These are phyloP conservation scores for Tinea semifulvella DNA, from an alignment of 2,888 invertebrate genomes.

Conservation along the genomic window DNA sequence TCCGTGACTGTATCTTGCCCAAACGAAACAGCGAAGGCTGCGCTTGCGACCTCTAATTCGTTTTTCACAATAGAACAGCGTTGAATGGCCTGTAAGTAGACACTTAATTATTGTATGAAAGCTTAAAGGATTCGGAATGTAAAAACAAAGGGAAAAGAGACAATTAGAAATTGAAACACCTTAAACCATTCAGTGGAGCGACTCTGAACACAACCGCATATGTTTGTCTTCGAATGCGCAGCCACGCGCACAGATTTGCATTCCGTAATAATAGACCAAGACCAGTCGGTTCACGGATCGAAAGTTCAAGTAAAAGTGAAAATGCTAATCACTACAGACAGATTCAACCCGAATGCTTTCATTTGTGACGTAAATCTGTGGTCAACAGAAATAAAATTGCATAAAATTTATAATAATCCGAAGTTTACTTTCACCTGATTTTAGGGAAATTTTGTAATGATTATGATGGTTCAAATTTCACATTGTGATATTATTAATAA, in stretches of 20 bases:
- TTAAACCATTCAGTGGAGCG: conserved; percentile 29
- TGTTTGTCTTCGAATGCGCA: conserved; percentile 6
- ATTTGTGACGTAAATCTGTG: conserved; percentile 35
- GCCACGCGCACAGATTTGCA: conserved; percentile 14
- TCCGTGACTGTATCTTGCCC: conserved; percentile 29
- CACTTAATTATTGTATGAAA: background rate
- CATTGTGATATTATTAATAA: no score
- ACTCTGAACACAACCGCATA: conserved; percentile 22
- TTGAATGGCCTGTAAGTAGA: background rate
- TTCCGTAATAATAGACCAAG: conserved; percentile 16
- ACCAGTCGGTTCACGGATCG: conserved; percentile 23
- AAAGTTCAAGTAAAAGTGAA: conserved; percentile 52
- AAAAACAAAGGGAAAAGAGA: conserved; percentile 22
- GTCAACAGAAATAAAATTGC: conserved; percentile 28
- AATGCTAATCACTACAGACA: conserved; percentile 31
- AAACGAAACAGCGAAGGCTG: conserved; percentile 29
- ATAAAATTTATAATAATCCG: conserved; percentile 15
- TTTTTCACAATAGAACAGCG: background rate
- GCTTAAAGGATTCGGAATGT: background rate
- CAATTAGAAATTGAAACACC: conserved; percentile 23
- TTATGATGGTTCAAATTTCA: no score
- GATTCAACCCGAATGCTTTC: conserved; percentile 24
- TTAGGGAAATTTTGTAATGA: no score
- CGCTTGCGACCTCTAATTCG: conserved; percentile 23
- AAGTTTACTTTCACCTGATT: conserved; percentile 41